Base-by-base conservation (phyloP, 2,797 vertebrate species). In the Propithecus perrieri region DNA sequence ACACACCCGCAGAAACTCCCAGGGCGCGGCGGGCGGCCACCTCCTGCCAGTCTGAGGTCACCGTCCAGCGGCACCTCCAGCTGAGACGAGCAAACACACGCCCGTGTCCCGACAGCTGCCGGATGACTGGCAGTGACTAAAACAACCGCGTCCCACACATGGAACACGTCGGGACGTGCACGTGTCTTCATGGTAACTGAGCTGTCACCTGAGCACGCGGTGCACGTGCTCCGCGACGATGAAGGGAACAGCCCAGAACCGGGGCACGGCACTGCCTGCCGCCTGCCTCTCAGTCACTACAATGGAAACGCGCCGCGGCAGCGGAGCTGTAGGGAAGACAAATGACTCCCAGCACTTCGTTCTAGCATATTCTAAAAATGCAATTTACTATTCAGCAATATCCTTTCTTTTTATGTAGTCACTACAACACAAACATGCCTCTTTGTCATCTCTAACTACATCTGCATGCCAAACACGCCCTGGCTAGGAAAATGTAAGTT, bases 391-490 rank as follows among this genome's bases (percentile, higher is more conserved):
- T 61, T 95, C 91, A 48, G 97, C 87, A 89, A 35, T 33, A 71
- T 22, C 28, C 90, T 85, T 38, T 57, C 90, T 41, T 67, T 69
- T 30, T 0, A 14, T 1, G 0, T 7, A 41, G 95, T 80, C 50
- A 14, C 88, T 3, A 90, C 91, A 83, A 95, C 97, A 95, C 91
- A 78, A 97, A 67, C 3, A 3, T 0, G 26, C 61, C 57, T 85
- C 96, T 72, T 50, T 46, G 72, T 57, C 46, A 96, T 57, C 97
- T 90, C 92, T 4, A 46, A 80, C 81, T 50, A 28, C 87, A 75
- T 89, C 91, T 26, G 84, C 94, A 84, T 20, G 83, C 85, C 84
- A 57, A 94, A 86, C 94, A 91, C 26, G 4, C 89, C 74, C 41
- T 3, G 48, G 67, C 97, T 67, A 69, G 55, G 85, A 79, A 79